These are phyloP conservation scores for Phasia obesa DNA, from an alignment of 2,888 invertebrate species.

Conservation along the genomic window DNA sequence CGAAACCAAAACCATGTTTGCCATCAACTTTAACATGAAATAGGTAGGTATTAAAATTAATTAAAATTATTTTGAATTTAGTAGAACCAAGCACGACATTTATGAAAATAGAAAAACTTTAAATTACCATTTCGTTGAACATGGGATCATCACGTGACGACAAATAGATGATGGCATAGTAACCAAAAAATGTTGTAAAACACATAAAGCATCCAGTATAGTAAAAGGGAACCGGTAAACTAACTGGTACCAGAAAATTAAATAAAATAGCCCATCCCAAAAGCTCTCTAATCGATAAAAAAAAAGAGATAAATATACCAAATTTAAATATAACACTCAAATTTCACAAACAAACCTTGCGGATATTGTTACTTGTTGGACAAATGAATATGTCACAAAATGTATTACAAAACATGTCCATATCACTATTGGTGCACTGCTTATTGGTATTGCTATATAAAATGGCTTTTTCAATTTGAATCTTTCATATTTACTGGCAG, in stretches of 20 bases:
- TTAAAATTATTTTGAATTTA: slow-evolving; percentile 26
- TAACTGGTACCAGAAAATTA: slow-evolving; percentile 89
- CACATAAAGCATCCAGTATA: slow-evolving; percentile 85
- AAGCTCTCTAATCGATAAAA: slow-evolving; percentile 84
- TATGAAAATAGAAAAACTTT: neutral
- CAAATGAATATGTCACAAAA: slow-evolving; percentile 84
- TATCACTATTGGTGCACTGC: slow-evolving; percentile 74
- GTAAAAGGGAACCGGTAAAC: slow-evolving; percentile 87
- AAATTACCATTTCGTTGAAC: slow-evolving; percentile 83
- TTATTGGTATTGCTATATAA: slow-evolving; percentile 55
- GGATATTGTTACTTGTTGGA: slow-evolving; percentile 84
- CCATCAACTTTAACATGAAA: slow-evolving; percentile 85
- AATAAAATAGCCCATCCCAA: slow-evolving; percentile 89
- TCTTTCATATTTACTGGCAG: slow-evolving; percentile 58
- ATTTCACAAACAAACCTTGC: slow-evolving; percentile 78
- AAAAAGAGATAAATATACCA: neutral
- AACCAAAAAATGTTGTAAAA: slow-evolving; percentile 85
- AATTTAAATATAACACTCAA: neutral
- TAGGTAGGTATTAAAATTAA: neutral
- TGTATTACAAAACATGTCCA: slow-evolving; percentile 85
- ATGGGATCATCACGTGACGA: slow-evolving; percentile 84
- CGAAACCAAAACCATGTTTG: slow-evolving; percentile 87
- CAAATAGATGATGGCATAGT: slow-evolving; percentile 84
- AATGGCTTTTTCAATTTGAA: slow-evolving; percentile 60
- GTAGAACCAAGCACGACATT: neutral